phyloP scores from a whole-genome alignment of 2,797 vertebrate species.

The Acanthopagrus latus region DNA sequence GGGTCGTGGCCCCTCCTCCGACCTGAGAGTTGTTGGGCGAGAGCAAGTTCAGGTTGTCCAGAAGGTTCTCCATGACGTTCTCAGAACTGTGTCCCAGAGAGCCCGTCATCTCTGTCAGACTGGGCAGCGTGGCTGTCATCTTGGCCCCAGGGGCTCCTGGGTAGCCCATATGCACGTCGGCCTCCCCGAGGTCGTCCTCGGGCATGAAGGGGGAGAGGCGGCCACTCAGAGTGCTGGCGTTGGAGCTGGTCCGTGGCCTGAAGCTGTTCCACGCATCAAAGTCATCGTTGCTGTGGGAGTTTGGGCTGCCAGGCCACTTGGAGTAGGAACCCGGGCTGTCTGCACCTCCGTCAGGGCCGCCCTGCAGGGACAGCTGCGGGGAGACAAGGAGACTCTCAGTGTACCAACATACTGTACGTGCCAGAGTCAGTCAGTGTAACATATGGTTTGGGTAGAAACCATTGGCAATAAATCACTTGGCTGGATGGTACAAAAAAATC shows the following conservation, averaged over 20 bases:
- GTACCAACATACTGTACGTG: slow-evolving; percentile 2
- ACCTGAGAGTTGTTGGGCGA: slow-evolving; percentile 92
- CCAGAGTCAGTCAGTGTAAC: slow-evolving; percentile 12
- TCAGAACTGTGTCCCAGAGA: slow-evolving; percentile 89
- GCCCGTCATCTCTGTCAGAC: slow-evolving; percentile 95
- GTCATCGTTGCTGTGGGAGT: slow-evolving; percentile 98
- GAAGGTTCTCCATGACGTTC: slow-evolving; percentile 97
- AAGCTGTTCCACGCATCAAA: slow-evolving; percentile 97
- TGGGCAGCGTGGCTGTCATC: slow-evolving; percentile 96
- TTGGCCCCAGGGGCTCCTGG: slow-evolving; percentile 90
- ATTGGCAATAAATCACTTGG: not conserved
- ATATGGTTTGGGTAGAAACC: slow-evolving; percentile 17
- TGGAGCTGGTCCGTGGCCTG: slow-evolving; percentile 96
- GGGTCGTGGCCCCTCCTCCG: slow-evolving; percentile 87
- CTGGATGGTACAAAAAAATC: slow-evolving; percentile 1
- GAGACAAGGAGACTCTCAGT: slow-evolving; percentile 45
- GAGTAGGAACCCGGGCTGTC: slow-evolving; percentile 95
- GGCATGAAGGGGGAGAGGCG: slow-evolving; percentile 97
- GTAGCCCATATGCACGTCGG: slow-evolving; percentile 95
- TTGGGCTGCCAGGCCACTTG: slow-evolving; percentile 98
- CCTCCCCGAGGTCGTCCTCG: slow-evolving; percentile 94
- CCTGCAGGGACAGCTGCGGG: slow-evolving; percentile 89
- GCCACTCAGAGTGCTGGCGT: slow-evolving; percentile 96
- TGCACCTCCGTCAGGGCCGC: slow-evolving; percentile 91
- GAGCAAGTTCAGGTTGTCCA: slow-evolving; percentile 98